Conservation (phyloP, 2,888 invertebrate species). For the Lithophane socia region DNA sequence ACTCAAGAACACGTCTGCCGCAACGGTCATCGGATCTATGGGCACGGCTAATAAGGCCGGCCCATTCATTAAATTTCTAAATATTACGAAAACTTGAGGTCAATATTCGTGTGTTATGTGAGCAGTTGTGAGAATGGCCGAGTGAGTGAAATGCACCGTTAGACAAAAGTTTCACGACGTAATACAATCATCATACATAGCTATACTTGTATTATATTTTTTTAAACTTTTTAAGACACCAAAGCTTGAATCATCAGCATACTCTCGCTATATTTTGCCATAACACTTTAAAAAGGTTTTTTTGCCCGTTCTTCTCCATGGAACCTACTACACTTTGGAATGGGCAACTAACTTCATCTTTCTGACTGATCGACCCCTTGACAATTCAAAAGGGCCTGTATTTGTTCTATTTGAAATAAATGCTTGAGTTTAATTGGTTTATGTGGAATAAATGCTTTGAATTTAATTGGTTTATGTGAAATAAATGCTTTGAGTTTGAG, state of each 20-base stretch:
- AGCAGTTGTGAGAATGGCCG: neutral
- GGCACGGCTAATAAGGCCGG: too few species aligned
- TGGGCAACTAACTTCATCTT: neutral
- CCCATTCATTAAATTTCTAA: neutral
- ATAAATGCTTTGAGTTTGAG: too few species aligned
- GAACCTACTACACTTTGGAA: neutral
- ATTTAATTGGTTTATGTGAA: too few species aligned
- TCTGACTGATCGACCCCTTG: neutral
- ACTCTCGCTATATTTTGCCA: neutral
- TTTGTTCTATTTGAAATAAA: too few species aligned
- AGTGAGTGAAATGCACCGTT: constrained; percentile 6
- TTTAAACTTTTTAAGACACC: neutral
- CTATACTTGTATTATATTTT: neutral
- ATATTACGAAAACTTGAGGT: constrained; percentile 8
- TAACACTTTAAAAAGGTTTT: neutral
- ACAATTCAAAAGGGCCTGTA: too few species aligned
- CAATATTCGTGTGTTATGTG: constrained; percentile 8
- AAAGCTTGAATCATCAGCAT: constrained; percentile 2
- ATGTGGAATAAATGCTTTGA: too few species aligned
- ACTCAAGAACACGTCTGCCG: too few species aligned
- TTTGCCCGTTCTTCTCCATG: neutral
- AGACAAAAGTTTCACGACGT: neutral
- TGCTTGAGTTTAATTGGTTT: too few species aligned
- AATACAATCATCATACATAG: constrained; percentile 3
- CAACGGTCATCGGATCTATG: too few species aligned